Evolutionary conservation across 2,113 vertebrate genomes (phyloP).

Genomic region (Notiomystis cincta): DNA sequence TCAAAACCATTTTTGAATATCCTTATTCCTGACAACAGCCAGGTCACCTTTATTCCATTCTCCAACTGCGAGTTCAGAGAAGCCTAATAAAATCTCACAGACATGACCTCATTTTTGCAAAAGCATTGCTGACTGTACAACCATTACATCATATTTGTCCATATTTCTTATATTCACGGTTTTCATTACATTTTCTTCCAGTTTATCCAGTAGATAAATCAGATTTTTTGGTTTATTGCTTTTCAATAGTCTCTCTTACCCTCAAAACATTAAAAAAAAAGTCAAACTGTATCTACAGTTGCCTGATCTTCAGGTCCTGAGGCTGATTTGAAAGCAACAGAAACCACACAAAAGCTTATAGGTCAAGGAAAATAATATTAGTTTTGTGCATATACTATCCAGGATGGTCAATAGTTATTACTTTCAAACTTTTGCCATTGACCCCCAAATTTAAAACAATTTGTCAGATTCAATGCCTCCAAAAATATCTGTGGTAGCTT

Average conservation of each 20-base stretch:
- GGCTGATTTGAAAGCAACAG: neutral
- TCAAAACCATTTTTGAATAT: neutral
- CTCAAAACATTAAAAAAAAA: neutral
- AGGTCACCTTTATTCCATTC: neutral
- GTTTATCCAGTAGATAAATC: neutral
- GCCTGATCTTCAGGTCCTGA: neutral
- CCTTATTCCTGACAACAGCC: neutral
- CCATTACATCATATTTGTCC: neutral
- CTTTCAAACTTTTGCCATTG: neutral
- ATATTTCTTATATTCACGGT: neutral
- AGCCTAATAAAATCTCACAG: neutral
- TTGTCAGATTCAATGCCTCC: neutral
- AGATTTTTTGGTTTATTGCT: neutral
- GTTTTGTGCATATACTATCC: neutral
- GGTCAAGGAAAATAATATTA: neutral
- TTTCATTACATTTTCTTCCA: neutral
- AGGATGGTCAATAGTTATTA: neutral
- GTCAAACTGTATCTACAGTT: neutral
- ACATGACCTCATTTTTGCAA: neutral
- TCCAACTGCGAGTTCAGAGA: neutral
- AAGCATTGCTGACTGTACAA: neutral
- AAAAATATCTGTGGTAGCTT: neutral
- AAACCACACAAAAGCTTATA: neutral
- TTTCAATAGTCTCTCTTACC: neutral
- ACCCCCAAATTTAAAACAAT: neutral